These are phyloP conservation scores for Acanthococcus lagerstroemiae DNA, from an alignment of 2,888 invertebrate genomes.

Conservation along the genomic window DNA sequence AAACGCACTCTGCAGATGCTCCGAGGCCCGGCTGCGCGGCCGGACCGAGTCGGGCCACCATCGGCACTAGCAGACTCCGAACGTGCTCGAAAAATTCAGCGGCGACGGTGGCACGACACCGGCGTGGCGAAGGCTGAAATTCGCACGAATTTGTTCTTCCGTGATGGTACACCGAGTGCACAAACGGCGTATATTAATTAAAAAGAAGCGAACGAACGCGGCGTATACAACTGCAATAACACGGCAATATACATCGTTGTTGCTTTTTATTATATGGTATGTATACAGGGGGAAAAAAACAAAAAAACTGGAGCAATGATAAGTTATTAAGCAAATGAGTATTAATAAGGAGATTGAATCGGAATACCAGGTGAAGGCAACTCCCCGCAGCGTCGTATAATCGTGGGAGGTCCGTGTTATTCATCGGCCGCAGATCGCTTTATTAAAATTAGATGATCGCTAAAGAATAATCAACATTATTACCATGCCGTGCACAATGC, in stretches of 20 bases:
- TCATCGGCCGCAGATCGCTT: constrained; percentile 19
- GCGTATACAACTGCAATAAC: no score
- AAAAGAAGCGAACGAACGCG: no score
- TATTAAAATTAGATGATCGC: constrained; percentile 28
- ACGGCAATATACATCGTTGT: not conserved
- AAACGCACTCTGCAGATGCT: not conserved
- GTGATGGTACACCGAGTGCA: not conserved
- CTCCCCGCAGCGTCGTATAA: constrained; percentile 25
- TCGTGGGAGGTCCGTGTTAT: constrained; percentile 25
- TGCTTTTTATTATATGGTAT: not conserved
- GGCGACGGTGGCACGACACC: not conserved
- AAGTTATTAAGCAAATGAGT: constrained; percentile 17
- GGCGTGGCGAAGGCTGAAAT: not conserved
- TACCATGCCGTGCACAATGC: constrained; percentile 9
- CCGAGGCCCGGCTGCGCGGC: no score
- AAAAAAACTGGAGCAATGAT: constrained; percentile 17
- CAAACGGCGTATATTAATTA: not conserved
- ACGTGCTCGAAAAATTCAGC: not conserved
- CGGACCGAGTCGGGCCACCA: not conserved
- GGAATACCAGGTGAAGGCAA: constrained; percentile 14
- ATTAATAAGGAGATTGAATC: constrained; percentile 14
- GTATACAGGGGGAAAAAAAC: no score
- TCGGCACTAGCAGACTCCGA: not conserved
- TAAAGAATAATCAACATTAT: constrained; percentile 22
- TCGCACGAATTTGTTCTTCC: not conserved